phyloP scores from a whole-genome alignment of 2,888 invertebrate species.

The Drosophila demipolita region DNA sequence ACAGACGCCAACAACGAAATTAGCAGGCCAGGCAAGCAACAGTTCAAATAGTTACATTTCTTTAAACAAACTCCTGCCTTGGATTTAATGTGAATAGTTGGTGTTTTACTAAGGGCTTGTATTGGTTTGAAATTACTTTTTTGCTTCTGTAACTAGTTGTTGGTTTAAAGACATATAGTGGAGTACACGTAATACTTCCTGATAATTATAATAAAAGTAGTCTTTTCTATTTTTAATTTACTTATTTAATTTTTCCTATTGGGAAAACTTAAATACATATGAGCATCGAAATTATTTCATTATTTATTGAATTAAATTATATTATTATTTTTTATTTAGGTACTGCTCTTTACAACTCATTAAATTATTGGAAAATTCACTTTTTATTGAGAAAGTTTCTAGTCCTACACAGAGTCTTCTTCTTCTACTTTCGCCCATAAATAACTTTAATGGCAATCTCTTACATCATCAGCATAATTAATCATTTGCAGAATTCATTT shows the following conservation, averaged over 20 bases:
- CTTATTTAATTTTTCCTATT: not conserved
- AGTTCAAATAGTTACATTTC: constrained; percentile 17
- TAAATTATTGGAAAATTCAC: not conserved
- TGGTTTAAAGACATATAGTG: not conserved
- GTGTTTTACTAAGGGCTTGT: constrained; percentile 25
- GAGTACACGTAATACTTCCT: not conserved
- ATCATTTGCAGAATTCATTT: constrained; percentile 10
- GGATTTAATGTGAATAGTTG: constrained; percentile 16
- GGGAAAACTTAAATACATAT: not conserved
- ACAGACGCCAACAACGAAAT: constrained; percentile 31
- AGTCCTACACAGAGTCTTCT: not conserved
- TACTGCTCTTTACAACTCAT: no score
- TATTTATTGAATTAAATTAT: not conserved
- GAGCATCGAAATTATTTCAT: not conserved
- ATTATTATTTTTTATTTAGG: not conserved
- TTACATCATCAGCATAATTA: constrained; percentile 11
- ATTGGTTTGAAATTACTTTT: constrained; percentile 4
- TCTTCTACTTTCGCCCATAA: constrained; percentile 3
- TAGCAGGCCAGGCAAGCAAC: constrained; percentile 22
- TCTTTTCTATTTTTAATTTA: not conserved
- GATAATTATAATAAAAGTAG: not conserved
- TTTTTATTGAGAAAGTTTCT: constrained; percentile 27
- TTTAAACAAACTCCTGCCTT: constrained; percentile 63
- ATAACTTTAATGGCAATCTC: not conserved
- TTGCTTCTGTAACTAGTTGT: not conserved